A percentile compares a stretch with the other conserved stretches of the same genome.
phyloP scores from a whole-genome alignment of 2,888 invertebrate species.

The Drosophila percnosoma region DNA sequence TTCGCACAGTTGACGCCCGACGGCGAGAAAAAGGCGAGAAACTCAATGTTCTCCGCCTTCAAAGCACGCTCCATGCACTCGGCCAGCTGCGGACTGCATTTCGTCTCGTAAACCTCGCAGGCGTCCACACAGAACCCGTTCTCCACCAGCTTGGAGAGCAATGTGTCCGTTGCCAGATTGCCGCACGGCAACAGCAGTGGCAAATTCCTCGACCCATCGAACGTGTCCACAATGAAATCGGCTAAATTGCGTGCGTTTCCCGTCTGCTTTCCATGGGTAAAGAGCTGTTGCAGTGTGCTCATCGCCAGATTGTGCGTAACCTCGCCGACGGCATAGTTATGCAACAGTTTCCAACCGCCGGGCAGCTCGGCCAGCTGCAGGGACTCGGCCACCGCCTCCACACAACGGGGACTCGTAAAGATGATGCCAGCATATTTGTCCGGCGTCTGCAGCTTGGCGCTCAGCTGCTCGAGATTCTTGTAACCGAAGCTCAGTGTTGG shows the following conservation, averaged over 20 bases:
- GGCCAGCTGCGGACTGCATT: slow-evolving; percentile 85
- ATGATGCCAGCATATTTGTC: slow-evolving; percentile 86
- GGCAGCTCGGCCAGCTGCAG: slow-evolving; percentile 83
- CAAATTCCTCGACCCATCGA: slow-evolving; percentile 83
- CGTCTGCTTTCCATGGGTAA: slow-evolving; percentile 86
- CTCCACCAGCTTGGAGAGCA: slow-evolving; percentile 84
- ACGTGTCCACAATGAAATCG: slow-evolving; percentile 85
- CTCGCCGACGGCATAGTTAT: slow-evolving; percentile 86
- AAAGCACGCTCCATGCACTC: slow-evolving; percentile 84
- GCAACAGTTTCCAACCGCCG: slow-evolving; percentile 84
- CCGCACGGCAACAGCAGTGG: slow-evolving; percentile 87
- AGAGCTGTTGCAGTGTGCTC: slow-evolving; percentile 84
- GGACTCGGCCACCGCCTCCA: slow-evolving; percentile 85
- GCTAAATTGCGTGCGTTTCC: slow-evolving; percentile 86
- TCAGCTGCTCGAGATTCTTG: slow-evolving; percentile 85
- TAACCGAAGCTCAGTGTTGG: slow-evolving; percentile 86
- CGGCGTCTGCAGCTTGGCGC: slow-evolving; percentile 84
- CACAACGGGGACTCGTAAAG: slow-evolving; percentile 87
- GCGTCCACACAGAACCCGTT: slow-evolving; percentile 85
- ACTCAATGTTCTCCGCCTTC: slow-evolving; percentile 85
- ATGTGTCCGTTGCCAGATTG: slow-evolving; percentile 86
- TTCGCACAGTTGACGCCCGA: slow-evolving; percentile 86
- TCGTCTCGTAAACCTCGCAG: slow-evolving; percentile 86
- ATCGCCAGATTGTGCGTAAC: slow-evolving; percentile 85
- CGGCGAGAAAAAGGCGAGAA: slow-evolving; percentile 87